Conservation (phyloP, 2,888 invertebrate species). For the Megalurothrips usitatus region DNA sequence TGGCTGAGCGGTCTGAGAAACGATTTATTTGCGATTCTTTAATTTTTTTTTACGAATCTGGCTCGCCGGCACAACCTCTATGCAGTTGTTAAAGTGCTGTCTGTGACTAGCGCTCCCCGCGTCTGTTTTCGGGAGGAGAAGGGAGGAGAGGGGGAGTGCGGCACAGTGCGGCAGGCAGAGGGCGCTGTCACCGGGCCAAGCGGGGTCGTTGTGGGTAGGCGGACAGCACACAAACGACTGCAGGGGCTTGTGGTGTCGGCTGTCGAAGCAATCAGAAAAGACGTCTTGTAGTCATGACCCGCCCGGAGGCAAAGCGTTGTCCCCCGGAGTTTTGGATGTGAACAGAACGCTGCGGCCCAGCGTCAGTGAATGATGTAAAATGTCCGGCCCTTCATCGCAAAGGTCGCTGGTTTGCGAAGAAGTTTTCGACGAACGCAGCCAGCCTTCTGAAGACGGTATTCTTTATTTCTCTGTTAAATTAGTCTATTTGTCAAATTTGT, state of each 20-base stretch:
- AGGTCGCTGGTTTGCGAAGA: conserved; percentile 62
- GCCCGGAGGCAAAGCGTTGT: not conserved
- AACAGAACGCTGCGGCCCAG: not conserved
- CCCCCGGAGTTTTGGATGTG: not conserved
- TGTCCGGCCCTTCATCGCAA: not conserved
- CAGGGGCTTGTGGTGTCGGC: not conserved
- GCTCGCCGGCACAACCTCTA: too few species aligned
- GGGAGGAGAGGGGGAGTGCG: too few species aligned
- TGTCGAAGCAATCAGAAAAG: not conserved
- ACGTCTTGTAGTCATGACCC: not conserved
- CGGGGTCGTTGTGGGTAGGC: too few species aligned
- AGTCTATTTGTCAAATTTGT: conserved; percentile 33
- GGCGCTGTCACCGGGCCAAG: too few species aligned
- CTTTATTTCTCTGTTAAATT: conserved; percentile 38
- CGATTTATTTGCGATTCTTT: too few species aligned
- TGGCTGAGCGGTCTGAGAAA: too few species aligned
- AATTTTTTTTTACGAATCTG: too few species aligned
- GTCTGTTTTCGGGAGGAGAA: too few species aligned
- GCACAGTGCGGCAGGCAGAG: too few species aligned
- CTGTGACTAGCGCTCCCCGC: too few species aligned
- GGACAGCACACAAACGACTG: too few species aligned
- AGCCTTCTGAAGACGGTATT: conserved; percentile 76
- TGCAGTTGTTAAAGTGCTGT: too few species aligned
- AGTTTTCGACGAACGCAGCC: conserved; percentile 78
- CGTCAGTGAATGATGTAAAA: not conserved